Conservation (phyloP, 2,797 vertebrate species). For the Hirundo rustica region DNA sequence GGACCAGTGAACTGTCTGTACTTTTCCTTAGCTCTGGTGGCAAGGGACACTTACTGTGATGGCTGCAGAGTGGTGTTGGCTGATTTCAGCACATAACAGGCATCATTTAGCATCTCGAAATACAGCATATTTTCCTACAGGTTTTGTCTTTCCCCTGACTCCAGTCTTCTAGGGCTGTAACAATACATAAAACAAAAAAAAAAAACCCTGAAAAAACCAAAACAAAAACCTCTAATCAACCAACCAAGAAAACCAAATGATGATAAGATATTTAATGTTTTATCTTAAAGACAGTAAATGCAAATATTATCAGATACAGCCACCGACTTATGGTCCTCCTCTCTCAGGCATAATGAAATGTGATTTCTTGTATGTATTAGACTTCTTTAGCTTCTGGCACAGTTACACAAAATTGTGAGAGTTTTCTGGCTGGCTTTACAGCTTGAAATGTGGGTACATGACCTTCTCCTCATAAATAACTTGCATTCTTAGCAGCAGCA, state of each 20-base stretch:
- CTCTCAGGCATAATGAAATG: neutral
- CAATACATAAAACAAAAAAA: neutral
- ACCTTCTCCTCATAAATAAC: neutral
- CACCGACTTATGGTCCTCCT: neutral
- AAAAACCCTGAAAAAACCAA: rapidly evolving
- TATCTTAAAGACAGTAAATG: neutral
- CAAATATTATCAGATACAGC: neutral
- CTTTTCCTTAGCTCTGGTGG: neutral
- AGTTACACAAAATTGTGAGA: neutral
- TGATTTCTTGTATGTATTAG: neutral
- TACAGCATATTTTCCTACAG: neutral
- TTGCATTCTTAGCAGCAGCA: neutral
- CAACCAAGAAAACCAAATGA: rapidly evolving
- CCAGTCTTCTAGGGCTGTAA: neutral
- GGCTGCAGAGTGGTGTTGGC: neutral
- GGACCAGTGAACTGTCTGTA: neutral
- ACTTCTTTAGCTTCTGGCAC: neutral
- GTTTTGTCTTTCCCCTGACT: neutral
- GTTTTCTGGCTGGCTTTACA: neutral
- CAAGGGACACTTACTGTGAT: neutral
- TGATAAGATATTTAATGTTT: neutral
- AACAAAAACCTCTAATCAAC: neutral
- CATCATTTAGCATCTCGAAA: neutral
- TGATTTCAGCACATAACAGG: neutral
- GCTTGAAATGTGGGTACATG: neutral